Conservation (phyloP, 2,797 vertebrate species). For the Muscicapa striata region DNA sequence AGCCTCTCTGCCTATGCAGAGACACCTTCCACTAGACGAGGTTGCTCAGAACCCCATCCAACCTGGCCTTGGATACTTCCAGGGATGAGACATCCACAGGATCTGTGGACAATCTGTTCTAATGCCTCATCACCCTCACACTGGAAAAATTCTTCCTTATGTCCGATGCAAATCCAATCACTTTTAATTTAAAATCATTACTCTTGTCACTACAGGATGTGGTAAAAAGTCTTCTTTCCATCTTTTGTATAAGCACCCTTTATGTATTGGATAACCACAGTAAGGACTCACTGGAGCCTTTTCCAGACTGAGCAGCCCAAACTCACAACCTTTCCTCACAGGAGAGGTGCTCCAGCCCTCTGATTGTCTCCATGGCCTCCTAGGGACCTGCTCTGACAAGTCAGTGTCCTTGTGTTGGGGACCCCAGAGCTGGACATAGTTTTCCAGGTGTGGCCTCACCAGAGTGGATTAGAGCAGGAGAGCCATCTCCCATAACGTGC, state of each 20-base stretch:
- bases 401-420: rapidly evolving
- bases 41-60: neutral
- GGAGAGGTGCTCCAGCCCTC: neutral
- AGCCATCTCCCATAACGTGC: neutral
- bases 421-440: rapidly evolving
- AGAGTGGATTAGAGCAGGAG: rapidly evolving
- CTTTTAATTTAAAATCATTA: neutral
- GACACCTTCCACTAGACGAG: neutral
- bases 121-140: neutral
- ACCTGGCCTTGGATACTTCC: neutral
- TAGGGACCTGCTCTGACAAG: rapidly evolving
- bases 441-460: neutral
- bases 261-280: rapidly evolving
- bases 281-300: neutral
- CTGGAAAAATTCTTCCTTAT: neutral
- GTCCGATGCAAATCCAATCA: neutral
- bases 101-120: neutral
- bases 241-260: neutral
- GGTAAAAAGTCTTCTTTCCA: neutral
- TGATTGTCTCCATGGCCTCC: rapidly evolving
- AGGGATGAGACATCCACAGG: neutral
- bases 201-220: neutral
- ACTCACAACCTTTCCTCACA: neutral
- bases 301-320: neutral
- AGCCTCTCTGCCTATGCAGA: neutral